Percentiles rank a stretch among this genome's conserved stretches.
These are phyloP conservation scores for Agrochola litura DNA, from an alignment of 2,888 invertebrate species.

Conservation along the genomic window DNA sequence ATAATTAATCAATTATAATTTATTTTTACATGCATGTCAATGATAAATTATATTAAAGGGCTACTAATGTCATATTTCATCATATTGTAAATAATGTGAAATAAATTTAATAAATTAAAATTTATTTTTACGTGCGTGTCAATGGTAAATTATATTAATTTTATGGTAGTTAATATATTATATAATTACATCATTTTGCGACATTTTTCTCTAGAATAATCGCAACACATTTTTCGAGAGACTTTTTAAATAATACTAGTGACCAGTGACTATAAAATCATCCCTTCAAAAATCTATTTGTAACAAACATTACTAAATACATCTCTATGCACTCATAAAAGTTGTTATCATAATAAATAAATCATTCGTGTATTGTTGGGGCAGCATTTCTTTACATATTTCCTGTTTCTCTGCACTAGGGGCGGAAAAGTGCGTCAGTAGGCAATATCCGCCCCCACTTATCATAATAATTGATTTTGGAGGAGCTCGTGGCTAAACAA, in stretches of 20 bases:
- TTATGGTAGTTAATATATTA: too few species aligned
- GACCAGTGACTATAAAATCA: not conserved
- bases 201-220: not conserved
- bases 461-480: slow-evolving; percentile 57
- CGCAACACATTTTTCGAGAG: not conserved
- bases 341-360: slow-evolving; percentile 50
- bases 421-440: slow-evolving; percentile 8
- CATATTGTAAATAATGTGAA: too few species aligned
- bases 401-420: slow-evolving; percentile 49
- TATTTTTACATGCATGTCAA: too few species aligned
- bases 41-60: too few species aligned
- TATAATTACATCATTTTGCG: too few species aligned
- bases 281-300: not conserved
- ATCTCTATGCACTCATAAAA: slow-evolving; percentile 42
- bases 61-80: too few species aligned
- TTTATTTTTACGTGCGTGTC: too few species aligned
- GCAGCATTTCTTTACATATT: slow-evolving; percentile 44
- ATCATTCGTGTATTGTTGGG: slow-evolving; percentile 21
- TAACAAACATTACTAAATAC: slow-evolving; percentile 10
- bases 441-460: slow-evolving; percentile 39
- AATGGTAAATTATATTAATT: too few species aligned
- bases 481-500: too few species aligned
- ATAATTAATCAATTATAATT: too few species aligned
- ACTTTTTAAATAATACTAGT: too few species aligned
- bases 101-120: too few species aligned